phyloP scores from a whole-genome alignment of 2,797 vertebrate genomes.

The Fundulus diaphanus region DNA sequence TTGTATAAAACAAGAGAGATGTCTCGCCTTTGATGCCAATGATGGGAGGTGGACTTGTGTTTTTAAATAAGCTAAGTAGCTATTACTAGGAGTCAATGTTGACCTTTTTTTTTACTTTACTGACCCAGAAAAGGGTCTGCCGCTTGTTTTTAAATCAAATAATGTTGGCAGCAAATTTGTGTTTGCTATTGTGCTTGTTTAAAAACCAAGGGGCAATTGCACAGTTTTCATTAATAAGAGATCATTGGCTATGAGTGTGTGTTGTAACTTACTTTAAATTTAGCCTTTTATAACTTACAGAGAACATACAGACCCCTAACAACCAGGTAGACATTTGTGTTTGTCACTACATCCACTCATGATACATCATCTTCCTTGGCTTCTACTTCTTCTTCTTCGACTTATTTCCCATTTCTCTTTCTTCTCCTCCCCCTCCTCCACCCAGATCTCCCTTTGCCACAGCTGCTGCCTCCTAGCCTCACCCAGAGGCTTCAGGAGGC shows the following conservation, averaged over 20 bases:
- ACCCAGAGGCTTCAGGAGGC: slow-evolving; percentile 79
- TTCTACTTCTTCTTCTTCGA: slow-evolving; percentile 38
- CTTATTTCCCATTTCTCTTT: slow-evolving; percentile 2
- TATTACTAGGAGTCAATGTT: no score
- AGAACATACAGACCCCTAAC: slow-evolving; percentile 39
- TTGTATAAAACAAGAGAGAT: neutral
- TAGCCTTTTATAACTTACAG: neutral
- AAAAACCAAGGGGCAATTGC: no score
- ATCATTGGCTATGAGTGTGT: neutral
- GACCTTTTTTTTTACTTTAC: neutral
- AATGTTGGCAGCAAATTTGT: neutral
- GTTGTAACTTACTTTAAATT: neutral
- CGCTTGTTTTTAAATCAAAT: neutral
- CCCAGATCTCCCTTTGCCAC: slow-evolving; percentile 79
- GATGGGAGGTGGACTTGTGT: neutral
- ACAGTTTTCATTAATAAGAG: neutral
- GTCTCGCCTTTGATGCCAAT: neutral
- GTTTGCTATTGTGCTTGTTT: neutral
- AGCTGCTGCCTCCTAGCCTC: slow-evolving; percentile 78
- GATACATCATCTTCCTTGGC: slow-evolving; percentile 55
- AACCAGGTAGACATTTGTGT: slow-evolving; percentile 66
- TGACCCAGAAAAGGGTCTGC: neutral
- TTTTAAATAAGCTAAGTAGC: no score
- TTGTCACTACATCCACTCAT: slow-evolving; percentile 40
- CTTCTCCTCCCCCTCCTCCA: slow-evolving; percentile 22